Conservation (phyloP, 2,113 vertebrate species). For the Syrrhaptes paradoxus region DNA sequence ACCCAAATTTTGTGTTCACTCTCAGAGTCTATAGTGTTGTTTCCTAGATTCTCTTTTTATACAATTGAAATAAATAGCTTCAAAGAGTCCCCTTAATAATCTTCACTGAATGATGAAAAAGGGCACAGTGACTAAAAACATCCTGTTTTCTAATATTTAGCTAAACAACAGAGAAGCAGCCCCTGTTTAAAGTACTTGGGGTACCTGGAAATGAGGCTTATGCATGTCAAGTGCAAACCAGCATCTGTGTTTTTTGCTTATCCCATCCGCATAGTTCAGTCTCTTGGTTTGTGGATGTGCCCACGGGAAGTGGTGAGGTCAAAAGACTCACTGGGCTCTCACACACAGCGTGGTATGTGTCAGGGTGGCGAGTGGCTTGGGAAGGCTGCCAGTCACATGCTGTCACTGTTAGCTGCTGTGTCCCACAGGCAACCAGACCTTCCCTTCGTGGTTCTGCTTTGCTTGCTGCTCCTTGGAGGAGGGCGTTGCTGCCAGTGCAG, state of each 20-base stretch:
- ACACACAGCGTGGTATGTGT: too few relatives aligned
- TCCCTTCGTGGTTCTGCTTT: neutral
- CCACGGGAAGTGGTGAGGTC: neutral
- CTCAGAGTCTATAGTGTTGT: neutral
- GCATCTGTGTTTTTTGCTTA: neutral
- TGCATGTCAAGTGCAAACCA: neutral
- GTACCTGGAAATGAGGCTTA: neutral
- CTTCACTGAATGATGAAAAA: neutral
- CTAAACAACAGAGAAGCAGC: neutral
- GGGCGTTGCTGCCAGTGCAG: neutral
- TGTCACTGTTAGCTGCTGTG: neutral
- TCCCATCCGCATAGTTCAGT: neutral
- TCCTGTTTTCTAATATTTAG: neutral
- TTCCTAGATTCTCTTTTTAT: neutral
- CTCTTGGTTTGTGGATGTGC: neutral
- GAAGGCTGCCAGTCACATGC: neutral
- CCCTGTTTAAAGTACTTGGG: neutral
- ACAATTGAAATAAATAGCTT: neutral
- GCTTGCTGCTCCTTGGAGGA: neutral
- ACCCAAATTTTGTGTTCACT: neutral
- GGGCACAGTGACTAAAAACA: neutral
- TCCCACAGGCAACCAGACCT: neutral
- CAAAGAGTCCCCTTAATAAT: neutral
- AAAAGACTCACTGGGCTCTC: neutral
- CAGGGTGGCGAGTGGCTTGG: neutral